phyloP scores from a whole-genome alignment of 2,113 vertebrate genomes.

The Callipepla squamata region DNA sequence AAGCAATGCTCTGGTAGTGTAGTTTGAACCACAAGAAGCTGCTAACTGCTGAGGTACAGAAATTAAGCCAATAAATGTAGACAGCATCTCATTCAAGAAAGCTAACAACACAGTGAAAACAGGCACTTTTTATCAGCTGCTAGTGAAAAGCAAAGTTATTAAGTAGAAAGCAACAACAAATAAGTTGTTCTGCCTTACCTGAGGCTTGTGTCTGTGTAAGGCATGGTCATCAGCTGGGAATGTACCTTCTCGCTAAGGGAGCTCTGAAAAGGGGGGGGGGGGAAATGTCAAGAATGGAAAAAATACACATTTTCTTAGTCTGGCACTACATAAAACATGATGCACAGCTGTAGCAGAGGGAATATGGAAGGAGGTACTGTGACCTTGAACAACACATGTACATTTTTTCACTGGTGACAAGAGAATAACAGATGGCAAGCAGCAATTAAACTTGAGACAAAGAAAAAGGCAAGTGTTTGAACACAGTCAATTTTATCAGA shows the following conservation, averaged over 20 bases:
- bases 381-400: neutral
- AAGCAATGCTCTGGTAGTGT: neutral
- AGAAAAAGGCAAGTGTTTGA: neutral
- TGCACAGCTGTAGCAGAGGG: neutral
- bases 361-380: neutral
- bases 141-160: neutral
- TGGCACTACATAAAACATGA: neutral
- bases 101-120: neutral
- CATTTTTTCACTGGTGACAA: neutral
- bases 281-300: neutral
- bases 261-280: slow-evolving; percentile 75
- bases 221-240: slow-evolving; percentile 87
- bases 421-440: neutral
- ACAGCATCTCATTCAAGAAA: neutral
- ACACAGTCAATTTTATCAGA: neutral
- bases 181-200: slow-evolving; percentile 77
- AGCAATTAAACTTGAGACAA: neutral
- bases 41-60: neutral
- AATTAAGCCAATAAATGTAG: neutral
- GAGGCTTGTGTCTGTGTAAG: slow-evolving; percentile 85
- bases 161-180: neutral
- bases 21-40: neutral
- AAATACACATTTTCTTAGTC: neutral
- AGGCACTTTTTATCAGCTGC: neutral
- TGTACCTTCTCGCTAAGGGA: slow-evolving; percentile 74